Evolutionary conservation across 2,113 vertebrate genomes (phyloP).

Genomic region (Recurvirostra avosetta): DNA sequence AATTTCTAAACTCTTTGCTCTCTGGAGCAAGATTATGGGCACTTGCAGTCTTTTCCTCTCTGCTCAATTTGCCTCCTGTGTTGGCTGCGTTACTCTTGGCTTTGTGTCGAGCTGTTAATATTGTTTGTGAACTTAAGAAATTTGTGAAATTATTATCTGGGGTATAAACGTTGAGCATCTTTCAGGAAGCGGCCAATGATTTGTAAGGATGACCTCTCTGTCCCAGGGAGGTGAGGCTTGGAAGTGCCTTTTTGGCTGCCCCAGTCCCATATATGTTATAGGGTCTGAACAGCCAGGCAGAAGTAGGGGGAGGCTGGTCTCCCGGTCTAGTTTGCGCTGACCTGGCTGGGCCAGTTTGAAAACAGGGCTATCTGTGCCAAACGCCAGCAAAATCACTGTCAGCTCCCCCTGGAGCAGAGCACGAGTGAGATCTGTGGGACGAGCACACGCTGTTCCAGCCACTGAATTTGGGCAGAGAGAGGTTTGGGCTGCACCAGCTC

Average conservation of each 20-base stretch:
- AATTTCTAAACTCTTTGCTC: background rate
- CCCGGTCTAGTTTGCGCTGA: background rate
- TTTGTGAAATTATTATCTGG: background rate
- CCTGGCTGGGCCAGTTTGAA: background rate
- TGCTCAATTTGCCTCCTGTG: background rate
- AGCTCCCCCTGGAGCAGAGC: background rate
- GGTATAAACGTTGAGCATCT: background rate
- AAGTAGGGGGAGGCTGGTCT: background rate
- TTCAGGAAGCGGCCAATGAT: background rate
- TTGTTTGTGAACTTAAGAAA: background rate
- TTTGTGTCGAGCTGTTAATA: background rate
- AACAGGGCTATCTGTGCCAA: background rate
- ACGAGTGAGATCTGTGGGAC: rapidly evolving
- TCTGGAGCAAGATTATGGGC: background rate
- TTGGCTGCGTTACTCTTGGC: background rate
- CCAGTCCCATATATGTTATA: rapidly evolving
- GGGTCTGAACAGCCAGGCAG: background rate
- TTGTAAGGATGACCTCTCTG: background rate
- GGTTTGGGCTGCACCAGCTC: background rate
- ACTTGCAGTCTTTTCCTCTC: background rate
- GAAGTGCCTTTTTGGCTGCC: background rate
- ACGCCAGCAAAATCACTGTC: rapidly evolving
- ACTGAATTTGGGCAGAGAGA: rapidly evolving
- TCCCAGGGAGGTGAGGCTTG: background rate
- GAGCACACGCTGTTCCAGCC: background rate